Base-by-base conservation (phyloP, 2,888 invertebrate genomes). In the Bombylius discolor region DNA sequence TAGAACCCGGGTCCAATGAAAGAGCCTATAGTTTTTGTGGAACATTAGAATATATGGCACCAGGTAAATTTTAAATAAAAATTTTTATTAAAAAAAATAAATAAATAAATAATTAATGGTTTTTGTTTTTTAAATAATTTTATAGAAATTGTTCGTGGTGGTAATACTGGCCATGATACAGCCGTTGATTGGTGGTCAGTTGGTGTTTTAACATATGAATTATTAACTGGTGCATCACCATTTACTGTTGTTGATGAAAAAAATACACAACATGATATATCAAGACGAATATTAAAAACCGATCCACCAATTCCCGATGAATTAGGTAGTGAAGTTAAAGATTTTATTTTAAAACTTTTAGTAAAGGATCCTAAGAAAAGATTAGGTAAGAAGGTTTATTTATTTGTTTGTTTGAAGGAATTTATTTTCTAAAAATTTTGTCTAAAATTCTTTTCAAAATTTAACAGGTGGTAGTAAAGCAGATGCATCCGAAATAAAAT, bases 121-220 rank as follows among this genome's bases (percentile, higher is more conserved):
- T 50, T 49, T 34, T 47, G 51, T 48, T 52, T 57, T 56, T 47
- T 9, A 51, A 44, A 45, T 42, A 23, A 23, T 23, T 23, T 23
- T 23, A 6, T 73, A 59, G 80, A 86, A 70, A 84, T 85, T 47
- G 85, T 86, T 59, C 75, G 87, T 66, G 90, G 92, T 55, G 91
- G 92, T 59, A 85, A 84, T 55, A 83, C 85, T 63, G 97, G 97
- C 32, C 96, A 97, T 76, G 93, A 95, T 82, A 90, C 92, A 87
- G 90, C 94, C 52, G 97, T 96, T 7, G 98, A 98, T 77, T 98
- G 97, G 97, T 98, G 98, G 98, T 95, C 95, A 39, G 88, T 97
- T 8, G 96, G 96, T 8, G 96, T 98, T 4, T 77, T 98, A 49
- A 92, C 95, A 0, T 98, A 96, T 78, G 97, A 98, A 76, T 81